These are phyloP conservation scores for Lysiphlebus fabarum DNA, from an alignment of 1,140 invertebrate genomes.

Conservation along the genomic window DNA sequence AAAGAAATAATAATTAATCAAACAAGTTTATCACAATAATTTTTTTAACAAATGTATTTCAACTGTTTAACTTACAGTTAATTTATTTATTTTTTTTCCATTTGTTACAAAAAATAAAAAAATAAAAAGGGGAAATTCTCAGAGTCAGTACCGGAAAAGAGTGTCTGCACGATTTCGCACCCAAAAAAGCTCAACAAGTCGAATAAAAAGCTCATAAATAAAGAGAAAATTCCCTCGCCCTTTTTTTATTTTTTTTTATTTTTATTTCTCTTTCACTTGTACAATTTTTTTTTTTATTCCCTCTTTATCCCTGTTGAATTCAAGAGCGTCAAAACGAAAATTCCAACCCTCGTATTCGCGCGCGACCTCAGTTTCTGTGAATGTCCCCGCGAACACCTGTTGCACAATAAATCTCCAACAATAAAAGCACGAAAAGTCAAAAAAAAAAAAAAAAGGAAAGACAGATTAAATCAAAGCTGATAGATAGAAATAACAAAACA, in stretches of 20 bases:
- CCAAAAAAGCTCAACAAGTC: constrained; percentile 52
- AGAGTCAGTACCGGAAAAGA: constrained; percentile 24
- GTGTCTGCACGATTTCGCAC: constrained; percentile 26
- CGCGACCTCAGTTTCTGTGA: constrained; percentile 45
- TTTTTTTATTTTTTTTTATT: constrained; percentile 26
- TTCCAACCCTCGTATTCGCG: constrained; percentile 33
- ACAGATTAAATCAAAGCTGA: not conserved
- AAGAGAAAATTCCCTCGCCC: constrained; percentile 41
- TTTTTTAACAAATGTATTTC: constrained; percentile 13
- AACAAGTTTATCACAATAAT: constrained; percentile 12
- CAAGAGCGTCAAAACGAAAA: too few relatives aligned
- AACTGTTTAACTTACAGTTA: constrained; percentile 4
- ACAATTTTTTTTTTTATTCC: constrained; percentile 27
- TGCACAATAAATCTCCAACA: constrained; percentile 24
- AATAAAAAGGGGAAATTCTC: constrained; percentile 15
- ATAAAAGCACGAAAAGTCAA: not conserved
- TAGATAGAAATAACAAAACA: not conserved
- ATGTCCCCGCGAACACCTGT: constrained; percentile 57
- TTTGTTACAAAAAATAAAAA: not conserved
- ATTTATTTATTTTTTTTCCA: constrained; percentile 16
- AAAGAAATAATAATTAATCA: too few relatives aligned
- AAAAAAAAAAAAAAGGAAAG: not conserved
- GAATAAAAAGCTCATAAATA: constrained; percentile 59
- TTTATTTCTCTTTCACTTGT: constrained; percentile 23
- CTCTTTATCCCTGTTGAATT: constrained; percentile 20